Base-by-base conservation (phyloP, 2,888 invertebrate genomes). In the Nephrotoma flavescens region DNA sequence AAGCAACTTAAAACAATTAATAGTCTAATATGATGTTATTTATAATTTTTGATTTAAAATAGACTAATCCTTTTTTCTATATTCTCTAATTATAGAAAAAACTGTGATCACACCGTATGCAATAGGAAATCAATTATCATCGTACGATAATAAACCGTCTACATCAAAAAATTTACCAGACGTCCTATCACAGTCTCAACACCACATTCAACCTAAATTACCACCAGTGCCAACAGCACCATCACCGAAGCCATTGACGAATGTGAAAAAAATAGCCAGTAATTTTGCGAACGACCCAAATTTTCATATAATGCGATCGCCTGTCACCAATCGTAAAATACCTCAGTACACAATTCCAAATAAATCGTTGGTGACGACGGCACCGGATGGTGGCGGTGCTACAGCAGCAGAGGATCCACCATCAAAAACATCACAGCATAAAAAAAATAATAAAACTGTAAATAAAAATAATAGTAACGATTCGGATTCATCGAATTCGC, bases 231-330 rank as follows among this genome's bases (percentile, higher is more conserved):
- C 71, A 71, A 31, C 71, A 11, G 71, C 31, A 9, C 71, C 71
- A 71, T 71, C 71, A n/a, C 83, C 87, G 6, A 87, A 88, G 86
- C 88, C 88, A 19, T 86, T 88, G 84, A 88, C 89, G 41, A 89
- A 91, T 88, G 90, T 91, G 42, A 89, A 90, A 47, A 89, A 89
- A 87, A 88, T 90, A 87, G 89, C 90, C 19, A 89, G 90, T 87
- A 90, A 90, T 88, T 89, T 91, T 87, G 89, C 90, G 88, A 90
- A 89, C 42, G 89, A 89, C 89, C 89, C 90, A 86, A 90, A 88
- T 86, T 89, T 89, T 88, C 89, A 88, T 71, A 88, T 88, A 71
- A 88, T 87, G 85, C 19, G 87, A 87, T 89, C 89, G 45, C 89
- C 89, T 71, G 88, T 44, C 6, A 87, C 88, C 85, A 88, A 88